Evolutionary conservation across 2,888 invertebrate species (phyloP), one percentile per base, ranked within the genome.

Genomic region (Brassicogethes aeneus): DNA sequence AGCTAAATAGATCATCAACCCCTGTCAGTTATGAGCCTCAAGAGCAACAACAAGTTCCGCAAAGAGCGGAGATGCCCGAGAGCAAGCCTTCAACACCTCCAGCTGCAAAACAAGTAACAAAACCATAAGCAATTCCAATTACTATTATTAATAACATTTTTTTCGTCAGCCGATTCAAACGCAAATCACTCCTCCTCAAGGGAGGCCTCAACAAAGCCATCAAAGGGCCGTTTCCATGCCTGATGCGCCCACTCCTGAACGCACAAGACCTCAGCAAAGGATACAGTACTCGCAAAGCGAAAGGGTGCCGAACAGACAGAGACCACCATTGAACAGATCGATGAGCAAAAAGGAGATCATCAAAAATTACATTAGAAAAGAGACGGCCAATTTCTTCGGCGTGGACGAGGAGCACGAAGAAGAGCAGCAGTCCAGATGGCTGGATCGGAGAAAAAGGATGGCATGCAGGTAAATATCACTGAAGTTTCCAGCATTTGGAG

Each of bases 371-470:
- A 79, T 89, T 60, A 85, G 80, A 62, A 75, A 80, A 52, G 86
- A 87, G 64, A 85, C 88, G 42, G 85, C 85, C 41, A 83, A 81
- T 53, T 90, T 90, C 70, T 89, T 91, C 65, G 90, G 89, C 14
- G 82, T 91, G 42, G 83, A 85, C 59, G 83, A 83, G 58, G 82
- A 82, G 54, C 79, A 79, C 53, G 85, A 86, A 64, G 76, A 77
- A 55, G 76, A 80, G 59, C 50, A 55, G 37, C 77, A 78, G 62
- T 73, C 80, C 60, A 68, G 82, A 62, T 90, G 90, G 90, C 72
- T 82, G 58, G 86, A 88, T 61, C 74, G 89, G 62, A 74, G 89
- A 63, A 78, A 82, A 64, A 71, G 88, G 55, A 77, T 86, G 70
- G 85, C 86, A 53, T 80, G 79, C 59, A 79, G 85, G 71, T 81